Evolutionary conservation across 2,113 vertebrate species (phyloP).

Genomic region (Daubentonia madagascariensis): DNA sequence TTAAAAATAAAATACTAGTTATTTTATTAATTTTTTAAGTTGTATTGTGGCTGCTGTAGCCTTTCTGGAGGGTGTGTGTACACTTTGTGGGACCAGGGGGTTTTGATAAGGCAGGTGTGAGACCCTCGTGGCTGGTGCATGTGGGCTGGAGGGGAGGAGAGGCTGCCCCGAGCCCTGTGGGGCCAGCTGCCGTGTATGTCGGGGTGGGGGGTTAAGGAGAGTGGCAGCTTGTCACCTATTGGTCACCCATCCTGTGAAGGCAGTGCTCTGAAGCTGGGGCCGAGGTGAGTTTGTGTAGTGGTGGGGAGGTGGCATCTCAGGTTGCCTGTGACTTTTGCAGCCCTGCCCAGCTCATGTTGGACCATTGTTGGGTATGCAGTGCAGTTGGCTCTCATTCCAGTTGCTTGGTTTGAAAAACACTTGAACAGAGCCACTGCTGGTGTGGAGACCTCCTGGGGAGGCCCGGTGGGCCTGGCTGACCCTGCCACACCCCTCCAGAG

Average conservation of each 20-base stretch:
- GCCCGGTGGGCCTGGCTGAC: not conserved
- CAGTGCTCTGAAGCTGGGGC: not conserved
- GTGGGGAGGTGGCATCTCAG: not conserved
- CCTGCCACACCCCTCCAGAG: not conserved
- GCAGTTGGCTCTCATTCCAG: too few species aligned
- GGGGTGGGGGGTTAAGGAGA: not conserved
- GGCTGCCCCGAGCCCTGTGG: not conserved
- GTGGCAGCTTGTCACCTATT: not conserved
- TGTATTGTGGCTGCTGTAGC: not conserved
- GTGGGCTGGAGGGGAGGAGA: not conserved
- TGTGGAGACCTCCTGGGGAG: not conserved
- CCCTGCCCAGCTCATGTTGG: not conserved
- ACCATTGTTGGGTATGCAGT: fast-evolving
- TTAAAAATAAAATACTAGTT: not conserved
- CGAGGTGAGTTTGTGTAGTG: fast-evolving
- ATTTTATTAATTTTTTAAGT: not conserved
- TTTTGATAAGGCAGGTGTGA: not conserved
- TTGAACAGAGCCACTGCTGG: not conserved
- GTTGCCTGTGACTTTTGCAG: not conserved
- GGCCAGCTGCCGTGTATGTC: fast-evolving
- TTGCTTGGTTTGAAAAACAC: not conserved
- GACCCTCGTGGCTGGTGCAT: not conserved
- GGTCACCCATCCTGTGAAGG: not conserved
- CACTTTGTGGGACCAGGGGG: not conserved
- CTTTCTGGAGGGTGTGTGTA: not conserved